Evolutionary conservation across 2,113 vertebrate species (phyloP).

Genomic region (Rhea americana): DNA sequence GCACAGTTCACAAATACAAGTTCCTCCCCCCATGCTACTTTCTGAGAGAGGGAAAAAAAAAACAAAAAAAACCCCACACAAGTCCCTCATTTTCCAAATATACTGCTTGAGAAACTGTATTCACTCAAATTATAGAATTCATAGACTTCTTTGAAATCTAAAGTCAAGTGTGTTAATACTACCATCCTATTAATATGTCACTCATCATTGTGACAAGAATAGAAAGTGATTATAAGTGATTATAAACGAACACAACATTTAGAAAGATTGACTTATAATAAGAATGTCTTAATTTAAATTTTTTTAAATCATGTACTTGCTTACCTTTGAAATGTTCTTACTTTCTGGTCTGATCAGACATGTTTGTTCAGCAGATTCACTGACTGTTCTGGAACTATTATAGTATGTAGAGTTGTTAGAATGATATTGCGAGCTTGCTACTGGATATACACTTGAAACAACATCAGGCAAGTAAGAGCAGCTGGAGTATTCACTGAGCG

Average conservation of each 20-base stretch:
- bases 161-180: neutral
- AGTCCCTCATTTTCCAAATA: neutral
- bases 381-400: constrained; percentile 26
- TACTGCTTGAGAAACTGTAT: neutral
- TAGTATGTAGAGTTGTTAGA: neutral
- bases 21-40: neutral
- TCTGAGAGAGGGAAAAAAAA: neutral
- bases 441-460: constrained; percentile 49
- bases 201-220: neutral
- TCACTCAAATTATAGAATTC: neutral
- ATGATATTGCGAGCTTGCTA: constrained; percentile 25
- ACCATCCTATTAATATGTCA: neutral
- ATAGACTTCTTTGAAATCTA: neutral
- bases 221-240: neutral
- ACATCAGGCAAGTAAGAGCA: constrained; percentile 52
- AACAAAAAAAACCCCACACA: neutral
- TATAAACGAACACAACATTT: neutral
- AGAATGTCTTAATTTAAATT: neutral
- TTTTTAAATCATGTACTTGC: neutral
- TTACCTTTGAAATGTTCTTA: constrained; percentile 67
- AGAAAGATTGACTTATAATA: neutral
- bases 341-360: constrained; percentile 40
- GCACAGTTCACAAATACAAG: neutral
- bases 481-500: constrained; percentile 45
- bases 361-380: constrained; percentile 10